Percentiles rank a stretch among this genome's conserved stretches.
phyloP scores from a whole-genome alignment of 2,888 invertebrate species.

The Apocheima hispidaria region DNA sequence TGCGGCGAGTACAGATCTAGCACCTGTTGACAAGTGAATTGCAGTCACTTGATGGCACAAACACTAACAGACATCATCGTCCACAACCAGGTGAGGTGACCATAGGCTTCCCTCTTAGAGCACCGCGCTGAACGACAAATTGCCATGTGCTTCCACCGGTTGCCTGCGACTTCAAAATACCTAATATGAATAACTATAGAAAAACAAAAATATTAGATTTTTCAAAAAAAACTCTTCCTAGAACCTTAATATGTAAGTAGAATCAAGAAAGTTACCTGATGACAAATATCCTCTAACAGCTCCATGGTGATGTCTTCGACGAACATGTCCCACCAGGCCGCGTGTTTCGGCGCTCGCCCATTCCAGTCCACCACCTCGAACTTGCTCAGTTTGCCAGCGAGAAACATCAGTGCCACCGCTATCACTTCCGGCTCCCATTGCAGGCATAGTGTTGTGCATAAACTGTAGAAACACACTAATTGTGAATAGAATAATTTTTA shows the following conservation, averaged over 20 bases:
- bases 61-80: not conserved
- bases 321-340: slow-evolving; percentile 99
- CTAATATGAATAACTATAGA: too few species aligned
- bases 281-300: slow-evolving; percentile 98
- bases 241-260: too few species aligned
- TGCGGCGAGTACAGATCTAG: slow-evolving; percentile 96
- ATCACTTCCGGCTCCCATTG: slow-evolving; percentile 99
- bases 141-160: too few species aligned
- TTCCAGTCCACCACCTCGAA: slow-evolving; percentile 98
- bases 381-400: slow-evolving; percentile 98
- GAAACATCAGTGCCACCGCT: slow-evolving; percentile 98
- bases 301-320: slow-evolving; percentile 98
- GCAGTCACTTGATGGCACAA: not conserved
- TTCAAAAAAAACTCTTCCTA: too few species aligned
- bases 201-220: too few species aligned
- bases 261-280: slow-evolving; percentile 88
- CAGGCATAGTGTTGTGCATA: slow-evolving; percentile 97
- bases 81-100: too few species aligned
- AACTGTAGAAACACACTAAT: slow-evolving; percentile 70
- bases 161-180: too few species aligned
- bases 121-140: too few species aligned
- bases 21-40: slow-evolving; percentile 70
- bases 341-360: slow-evolving; percentile 91
- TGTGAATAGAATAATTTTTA: not conserved
- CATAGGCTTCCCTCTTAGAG: too few species aligned